Evolutionary conservation across 2,888 invertebrate species (phyloP).

Genomic region (Dasypolia templi): DNA sequence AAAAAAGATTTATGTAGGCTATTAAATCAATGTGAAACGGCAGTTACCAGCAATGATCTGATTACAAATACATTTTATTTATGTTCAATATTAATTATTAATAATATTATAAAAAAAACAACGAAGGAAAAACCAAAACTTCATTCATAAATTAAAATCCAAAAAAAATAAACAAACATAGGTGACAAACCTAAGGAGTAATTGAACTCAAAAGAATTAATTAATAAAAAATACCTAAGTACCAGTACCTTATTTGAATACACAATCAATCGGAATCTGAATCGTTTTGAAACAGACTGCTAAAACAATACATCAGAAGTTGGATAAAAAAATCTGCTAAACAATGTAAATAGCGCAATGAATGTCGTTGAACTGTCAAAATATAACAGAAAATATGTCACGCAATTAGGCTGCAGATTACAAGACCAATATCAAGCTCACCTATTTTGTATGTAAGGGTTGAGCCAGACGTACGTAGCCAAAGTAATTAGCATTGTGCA

Average conservation of each 20-base stretch:
- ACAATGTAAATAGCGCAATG: too few species aligned
- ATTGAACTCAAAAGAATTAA: neutral
- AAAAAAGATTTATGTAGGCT: neutral
- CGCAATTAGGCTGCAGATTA: too few species aligned
- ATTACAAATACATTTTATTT: neutral
- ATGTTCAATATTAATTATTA: too few species aligned
- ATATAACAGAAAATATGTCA: too few species aligned
- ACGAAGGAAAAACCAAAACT: neutral
- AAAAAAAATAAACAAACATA: too few species aligned
- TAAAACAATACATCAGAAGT: too few species aligned
- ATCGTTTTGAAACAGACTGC: too few species aligned
- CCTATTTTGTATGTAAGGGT: neutral
- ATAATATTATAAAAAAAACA: neutral
- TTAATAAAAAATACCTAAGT: neutral
- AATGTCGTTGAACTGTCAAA: too few species aligned
- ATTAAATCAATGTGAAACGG: conserved; percentile 1
- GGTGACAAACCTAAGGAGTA: neutral
- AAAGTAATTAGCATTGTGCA: conserved; percentile 5
- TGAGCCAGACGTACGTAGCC: conserved; percentile 5
- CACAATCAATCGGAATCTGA: too few species aligned
- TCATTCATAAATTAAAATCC: neutral
- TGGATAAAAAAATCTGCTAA: too few species aligned
- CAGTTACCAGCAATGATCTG: neutral
- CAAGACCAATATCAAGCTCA: neutral
- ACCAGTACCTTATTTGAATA: too few species aligned